Evolutionary conservation across 2,113 vertebrate genomes (phyloP), one percentile per base, ranked within the genome.

Genomic region (Lutjanus erythropterus): DNA sequence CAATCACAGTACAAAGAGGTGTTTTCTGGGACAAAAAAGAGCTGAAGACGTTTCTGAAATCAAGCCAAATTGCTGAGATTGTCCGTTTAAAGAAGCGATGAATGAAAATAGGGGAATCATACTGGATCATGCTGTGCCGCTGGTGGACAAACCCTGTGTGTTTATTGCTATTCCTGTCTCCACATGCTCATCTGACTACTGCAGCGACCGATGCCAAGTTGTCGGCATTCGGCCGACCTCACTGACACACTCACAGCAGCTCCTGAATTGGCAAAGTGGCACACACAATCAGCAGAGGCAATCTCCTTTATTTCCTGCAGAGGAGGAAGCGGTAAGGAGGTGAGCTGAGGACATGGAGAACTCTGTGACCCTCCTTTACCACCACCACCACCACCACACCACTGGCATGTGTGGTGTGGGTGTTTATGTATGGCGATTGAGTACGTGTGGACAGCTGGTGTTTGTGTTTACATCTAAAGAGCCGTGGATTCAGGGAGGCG

Each of bases 381-480:
- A 59, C 52, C 65, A 25, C 65, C 61, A 73, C 50, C 66, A 49
- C 23, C 62, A 41, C 31, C 69, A 25, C 71, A 81, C 72, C 74
- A 49, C 80, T 49, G 80, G 83, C 72, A 81, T 92, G 85, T 78
- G 78, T 46, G 67, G 55, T 42, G 72, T 3, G 14, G 39, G 37
- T 16, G 58, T 47, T 84, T 76, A 73, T 68, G 59, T 60, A 25
- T 25, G 56, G 49, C 41, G 6, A 64, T 52, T 58, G 55, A 9
- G 8, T 64, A 58, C 25, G 14, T 66, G 84, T 55, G 50, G 77
- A 88, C 90, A 89, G 90, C 86, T 91, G 79, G 47, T 72, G 80
- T 91, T 90, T 89, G 77, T 86, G 87, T 91, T 84, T 89, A 90
- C 75, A 72, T 86, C 53, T 25, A 10, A 46, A 72, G 71, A 67